These are phyloP conservation scores for Echeneis naucrates DNA, from an alignment of 2,797 vertebrate species.

Conservation along the genomic window DNA sequence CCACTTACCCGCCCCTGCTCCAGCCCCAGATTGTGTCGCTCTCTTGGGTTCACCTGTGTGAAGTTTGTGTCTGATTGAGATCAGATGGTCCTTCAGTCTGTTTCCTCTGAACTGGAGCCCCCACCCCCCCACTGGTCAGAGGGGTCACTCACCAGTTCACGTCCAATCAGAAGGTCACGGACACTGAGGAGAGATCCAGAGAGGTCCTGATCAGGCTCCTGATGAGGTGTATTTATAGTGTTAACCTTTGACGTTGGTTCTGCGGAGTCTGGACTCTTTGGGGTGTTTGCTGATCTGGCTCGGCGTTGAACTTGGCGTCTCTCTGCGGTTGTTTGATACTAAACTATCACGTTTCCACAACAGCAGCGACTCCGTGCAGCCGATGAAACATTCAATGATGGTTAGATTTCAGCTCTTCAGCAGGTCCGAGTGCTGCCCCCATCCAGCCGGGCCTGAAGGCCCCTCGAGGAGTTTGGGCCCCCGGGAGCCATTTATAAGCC, in stretches of 20 bases:
- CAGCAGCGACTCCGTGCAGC: conserved; percentile 47
- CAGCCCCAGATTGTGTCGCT: too few relatives aligned
- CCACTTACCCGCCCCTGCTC: too few relatives aligned
- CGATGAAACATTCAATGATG: conserved; percentile 77
- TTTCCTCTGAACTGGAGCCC: too few relatives aligned
- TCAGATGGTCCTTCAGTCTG: too few relatives aligned
- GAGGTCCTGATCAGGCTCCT: not conserved
- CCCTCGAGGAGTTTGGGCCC: conserved; percentile 69
- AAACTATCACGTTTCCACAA: conserved; percentile 76
- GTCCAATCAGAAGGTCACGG: conserved; percentile 50
- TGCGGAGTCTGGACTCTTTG: conserved; percentile 1
- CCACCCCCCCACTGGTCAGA: conserved; percentile 23
- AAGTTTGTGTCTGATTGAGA: too few relatives aligned
- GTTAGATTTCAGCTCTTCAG: conserved; percentile 73
- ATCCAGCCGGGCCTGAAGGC: conserved; percentile 6
- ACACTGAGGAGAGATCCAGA: not conserved
- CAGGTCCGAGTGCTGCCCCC: conserved; percentile 40
- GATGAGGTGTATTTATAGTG: too few relatives aligned
- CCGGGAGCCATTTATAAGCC: conserved; percentile 78
- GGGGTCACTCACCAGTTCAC: conserved; percentile 55
- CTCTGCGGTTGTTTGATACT: conserved; percentile 61
- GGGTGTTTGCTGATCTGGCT: conserved; percentile 9
- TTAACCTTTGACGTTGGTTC: not conserved
- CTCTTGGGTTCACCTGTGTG: too few relatives aligned
- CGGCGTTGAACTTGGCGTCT: conserved; percentile 55